These are phyloP conservation scores for Athene noctua DNA, from an alignment of 2,113 vertebrate species.

Conservation along the genomic window DNA sequence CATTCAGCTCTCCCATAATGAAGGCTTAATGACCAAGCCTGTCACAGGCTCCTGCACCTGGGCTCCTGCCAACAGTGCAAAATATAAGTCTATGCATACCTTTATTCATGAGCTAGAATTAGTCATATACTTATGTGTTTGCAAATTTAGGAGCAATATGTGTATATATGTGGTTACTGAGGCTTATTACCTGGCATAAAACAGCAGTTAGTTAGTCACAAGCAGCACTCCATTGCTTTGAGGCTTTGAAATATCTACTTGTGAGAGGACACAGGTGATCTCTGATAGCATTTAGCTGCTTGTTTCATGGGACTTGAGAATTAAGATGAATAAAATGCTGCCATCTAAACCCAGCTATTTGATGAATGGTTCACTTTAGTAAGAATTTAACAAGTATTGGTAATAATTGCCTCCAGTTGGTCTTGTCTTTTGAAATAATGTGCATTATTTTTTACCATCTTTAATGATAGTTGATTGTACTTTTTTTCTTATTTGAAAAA, in stretches of 20 bases:
- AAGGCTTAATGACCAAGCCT: background rate
- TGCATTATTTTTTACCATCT: background rate
- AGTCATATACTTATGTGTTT: background rate
- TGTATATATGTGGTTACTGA: background rate
- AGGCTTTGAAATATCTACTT: background rate
- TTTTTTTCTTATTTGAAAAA: background rate
- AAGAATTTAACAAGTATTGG: background rate
- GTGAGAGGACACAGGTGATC: background rate
- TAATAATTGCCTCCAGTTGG: background rate
- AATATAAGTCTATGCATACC: background rate
- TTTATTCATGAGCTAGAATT: background rate
- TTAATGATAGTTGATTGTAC: background rate
- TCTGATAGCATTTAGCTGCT: background rate
- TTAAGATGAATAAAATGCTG: background rate
- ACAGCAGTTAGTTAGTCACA: background rate
- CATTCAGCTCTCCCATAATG: background rate
- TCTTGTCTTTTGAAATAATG: background rate
- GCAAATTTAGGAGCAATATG: background rate
- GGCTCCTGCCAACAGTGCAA: background rate
- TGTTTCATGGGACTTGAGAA: background rate
- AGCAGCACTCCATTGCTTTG: background rate
- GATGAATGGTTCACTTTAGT: background rate
- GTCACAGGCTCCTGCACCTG: background rate
- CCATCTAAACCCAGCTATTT: background rate
- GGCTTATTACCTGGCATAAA: conserved; percentile 1